Evolutionary conservation across 2,888 invertebrate species (phyloP).

Genomic region (Caenorhabditis zanzibari): DNA sequence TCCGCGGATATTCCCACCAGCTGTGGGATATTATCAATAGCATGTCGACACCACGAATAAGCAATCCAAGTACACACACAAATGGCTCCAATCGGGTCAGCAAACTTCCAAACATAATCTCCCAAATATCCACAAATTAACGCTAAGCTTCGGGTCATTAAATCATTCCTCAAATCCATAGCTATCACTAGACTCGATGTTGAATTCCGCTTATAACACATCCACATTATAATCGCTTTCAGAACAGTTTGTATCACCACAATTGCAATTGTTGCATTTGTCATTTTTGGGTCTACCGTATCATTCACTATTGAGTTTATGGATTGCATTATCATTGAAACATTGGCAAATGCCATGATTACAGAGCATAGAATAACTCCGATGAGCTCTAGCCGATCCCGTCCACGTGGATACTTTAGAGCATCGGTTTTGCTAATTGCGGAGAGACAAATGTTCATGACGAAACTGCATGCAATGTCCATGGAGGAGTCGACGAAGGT

Average conservation of each 20-base stretch:
- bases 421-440: constrained; percentile 54
- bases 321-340: constrained; percentile 71
- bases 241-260: constrained; percentile 64
- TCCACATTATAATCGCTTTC: constrained; percentile 65
- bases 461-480: constrained; percentile 69
- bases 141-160: constrained; percentile 81
- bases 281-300: constrained; percentile 69
- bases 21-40: constrained; percentile 79
- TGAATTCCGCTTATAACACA: constrained; percentile 62
- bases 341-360: constrained; percentile 71
- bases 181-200: constrained; percentile 65
- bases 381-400: constrained; percentile 67
- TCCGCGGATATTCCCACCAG: constrained; percentile 77
- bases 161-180: constrained; percentile 63
- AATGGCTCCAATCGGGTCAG: constrained; percentile 85
- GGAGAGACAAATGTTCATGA: constrained; percentile 67
- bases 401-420: constrained; percentile 61
- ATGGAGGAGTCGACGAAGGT: constrained; percentile 71
- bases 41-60: constrained; percentile 79
- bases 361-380: constrained; percentile 66
- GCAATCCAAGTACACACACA: constrained; percentile 81
- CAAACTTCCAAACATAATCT: constrained; percentile 83
- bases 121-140: constrained; percentile 84
- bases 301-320: constrained; percentile 67
- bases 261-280: constrained; percentile 57